Base-by-base conservation (phyloP, 2,797 vertebrate species). In the Pempheris klunzingeri region DNA sequence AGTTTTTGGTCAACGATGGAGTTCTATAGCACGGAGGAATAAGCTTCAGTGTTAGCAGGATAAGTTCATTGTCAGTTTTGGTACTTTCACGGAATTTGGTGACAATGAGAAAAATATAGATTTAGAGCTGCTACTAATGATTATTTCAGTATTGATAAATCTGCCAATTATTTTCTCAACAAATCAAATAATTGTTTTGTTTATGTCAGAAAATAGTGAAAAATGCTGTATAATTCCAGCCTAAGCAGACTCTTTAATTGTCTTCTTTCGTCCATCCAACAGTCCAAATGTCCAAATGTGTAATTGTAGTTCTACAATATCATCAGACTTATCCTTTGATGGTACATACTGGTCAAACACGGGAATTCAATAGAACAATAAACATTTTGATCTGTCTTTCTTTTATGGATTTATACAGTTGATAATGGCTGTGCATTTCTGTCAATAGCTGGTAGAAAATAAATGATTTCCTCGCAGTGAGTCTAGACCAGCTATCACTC, bases 201-300 rank as follows among this genome's bases (percentile, higher is more conserved):
- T 4, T 2, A 14, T 36, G 17, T 47, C 12, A 17, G 5, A 46
- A 24, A 24, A 12, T 7, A 8, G 12, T 14, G 4, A 53, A 46
- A 57, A 36, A 14, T 36, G 53, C 30, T 18, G 4, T 11, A n/a
- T 39, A 14, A 55, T 17, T 38, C 30, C 7, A 47, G 18, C 2
- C 17, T 17, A 20, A 34, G 8, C 20, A 14, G 2, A 0, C 0
- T 12, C 0, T 65, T 26, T 0, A 41, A 39, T 14, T 6, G 20
- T 47, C 7, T 44, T 34, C 0, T 32, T 68, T 32, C 55, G 14
- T 67, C 13, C 6, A 1, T 36, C n/a, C 43, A 47, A 61, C 22
- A 14, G n/a, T 30, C 36, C 7, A 49, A 49, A 59, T n/a, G 5
- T 3, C 17, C 24, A 2, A 0, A 4, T 14, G 32, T 7, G 18